Conservation (phyloP, 2,113 vertebrate species). For the Cololabis saira region DNA sequence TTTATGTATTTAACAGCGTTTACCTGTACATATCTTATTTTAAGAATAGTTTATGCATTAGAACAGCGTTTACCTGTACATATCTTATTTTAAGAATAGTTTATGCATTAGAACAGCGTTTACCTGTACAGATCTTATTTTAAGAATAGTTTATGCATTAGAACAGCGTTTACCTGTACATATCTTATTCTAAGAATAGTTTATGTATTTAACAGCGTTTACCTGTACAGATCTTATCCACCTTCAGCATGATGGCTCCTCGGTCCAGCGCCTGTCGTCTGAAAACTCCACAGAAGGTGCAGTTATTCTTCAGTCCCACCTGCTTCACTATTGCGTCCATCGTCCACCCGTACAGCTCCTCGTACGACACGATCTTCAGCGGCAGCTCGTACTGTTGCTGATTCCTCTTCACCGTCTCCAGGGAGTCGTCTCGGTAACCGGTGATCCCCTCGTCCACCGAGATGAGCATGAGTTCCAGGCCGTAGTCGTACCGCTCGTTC, state of each 20-base stretch:
- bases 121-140: slow-evolving; percentile 90
- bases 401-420: slow-evolving; percentile 88
- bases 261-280: slow-evolving; percentile 88
- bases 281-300: slow-evolving; percentile 93
- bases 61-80: slow-evolving; percentile 82
- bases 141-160: neutral
- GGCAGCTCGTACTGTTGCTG: slow-evolving; percentile 86
- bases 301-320: slow-evolving; percentile 87
- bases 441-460: slow-evolving; percentile 91
- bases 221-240: slow-evolving; percentile 91
- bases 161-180: slow-evolving; percentile 82
- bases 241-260: slow-evolving; percentile 86
- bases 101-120: neutral
- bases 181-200: slow-evolving; percentile 71
- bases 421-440: slow-evolving; percentile 88
- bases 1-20: neutral
- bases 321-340: slow-evolving; percentile 89
- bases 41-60: neutral
- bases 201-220: neutral
- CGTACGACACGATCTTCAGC: slow-evolving; percentile 87
- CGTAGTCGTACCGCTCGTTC: slow-evolving; percentile 82
- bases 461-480: slow-evolving; percentile 84
- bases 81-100: slow-evolving; percentile 71
- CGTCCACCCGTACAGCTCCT: slow-evolving; percentile 90
- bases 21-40: slow-evolving; percentile 90